Base-by-base conservation (phyloP, 2,797 vertebrate species). In the Hemibagrus guttatus region DNA sequence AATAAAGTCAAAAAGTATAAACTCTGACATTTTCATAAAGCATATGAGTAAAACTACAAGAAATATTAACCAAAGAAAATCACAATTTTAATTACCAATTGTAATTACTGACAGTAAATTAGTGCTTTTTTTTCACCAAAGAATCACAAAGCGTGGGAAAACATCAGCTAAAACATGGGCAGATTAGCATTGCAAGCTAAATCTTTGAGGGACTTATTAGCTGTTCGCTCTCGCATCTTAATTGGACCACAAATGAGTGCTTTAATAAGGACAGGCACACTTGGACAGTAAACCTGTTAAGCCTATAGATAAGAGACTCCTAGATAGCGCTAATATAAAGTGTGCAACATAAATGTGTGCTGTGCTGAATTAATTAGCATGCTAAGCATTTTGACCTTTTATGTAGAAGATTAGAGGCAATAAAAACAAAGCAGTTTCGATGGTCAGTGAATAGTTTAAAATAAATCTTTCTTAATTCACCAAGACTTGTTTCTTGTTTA, bases 191-290 rank as follows among this genome's bases (percentile, higher is more conserved):
- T 7, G 12, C 46, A 80, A 19, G 59, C 39, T 4, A 64, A 63
- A 16, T 61, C 58, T 63, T 81, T 64, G 14, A 81, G 39, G 79
- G 58, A 8, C 58, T 46, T 63, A n/a, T 81, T 81, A 81, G 59
- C 59, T 19, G 59, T 39, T 81, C 17, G 19, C 26, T 28, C 39
- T 81, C 4, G 0, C 7, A n/a, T 64, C 79, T 64, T 81, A 81
- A 61, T n/a, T 80, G 52, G 21, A 61, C 35, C 42, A 80, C 42
- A 42, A 61, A 61, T 42, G 54, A 58, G 75, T 59, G 54, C 75
- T 79, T 79, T 58, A 79, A 23, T 79, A 61, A 42, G 39, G 56
- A 42, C 35, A 42, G 58, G 35, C 21, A 1, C 35, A 39, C 28
- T 39, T 26, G 21, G 39, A 63, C 23, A 17, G 35, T 9, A 81